Evolutionary conservation across 2,888 invertebrate genomes (phyloP), one percentile per base, ranked within the genome.

Genomic region (Synergus gifuensis): DNA sequence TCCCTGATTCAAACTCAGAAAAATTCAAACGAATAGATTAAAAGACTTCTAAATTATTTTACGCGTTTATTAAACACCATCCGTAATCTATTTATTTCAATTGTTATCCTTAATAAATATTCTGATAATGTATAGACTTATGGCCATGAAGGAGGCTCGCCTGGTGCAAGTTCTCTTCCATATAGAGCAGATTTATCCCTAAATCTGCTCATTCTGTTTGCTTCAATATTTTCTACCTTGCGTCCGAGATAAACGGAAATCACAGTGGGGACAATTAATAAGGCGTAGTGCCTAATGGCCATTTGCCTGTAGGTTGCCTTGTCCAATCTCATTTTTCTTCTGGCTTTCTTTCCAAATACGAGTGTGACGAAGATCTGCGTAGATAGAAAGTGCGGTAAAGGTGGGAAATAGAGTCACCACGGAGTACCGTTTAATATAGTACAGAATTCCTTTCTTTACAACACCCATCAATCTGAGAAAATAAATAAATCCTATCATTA

Each of bases 181-280:
- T 95, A 98, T 60, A 98, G 92, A 76, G 95, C 94, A 88, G 97
- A 97, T 90, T 96, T 97, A 89, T 98, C 97, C 81, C 97, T 94
- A 90, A 95, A 98, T 85, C 92, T 92, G 0, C 94, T 93, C 95
- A 97, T 94, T 78, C 97, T 94, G 81, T 95, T 93, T 0, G 95
- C 95, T 93, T 97, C 97, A 85, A 94, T 93, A 7, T 93, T 92
- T 89, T 97, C 96, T 78, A 97, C 86, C 84, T 91, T 95, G 87
- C 93, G 93, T 1, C 97, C 97, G 77, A 96, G 81, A 1, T 92
- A 88, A 85, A 58, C 1, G 1, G 90, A 94, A 0, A 96, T 96
- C 44, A 93, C 85, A 0, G 94, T 0, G 0, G 96, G 96, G 0
- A 96, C 60, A 0, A 91, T 89, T 1, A 92, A 87, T 92, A 93